A percentile compares a stretch with the other conserved stretches of the same genome.
These are phyloP conservation scores for Pseudopipra pipra DNA, from an alignment of 2,113 vertebrate species.

Conservation along the genomic window DNA sequence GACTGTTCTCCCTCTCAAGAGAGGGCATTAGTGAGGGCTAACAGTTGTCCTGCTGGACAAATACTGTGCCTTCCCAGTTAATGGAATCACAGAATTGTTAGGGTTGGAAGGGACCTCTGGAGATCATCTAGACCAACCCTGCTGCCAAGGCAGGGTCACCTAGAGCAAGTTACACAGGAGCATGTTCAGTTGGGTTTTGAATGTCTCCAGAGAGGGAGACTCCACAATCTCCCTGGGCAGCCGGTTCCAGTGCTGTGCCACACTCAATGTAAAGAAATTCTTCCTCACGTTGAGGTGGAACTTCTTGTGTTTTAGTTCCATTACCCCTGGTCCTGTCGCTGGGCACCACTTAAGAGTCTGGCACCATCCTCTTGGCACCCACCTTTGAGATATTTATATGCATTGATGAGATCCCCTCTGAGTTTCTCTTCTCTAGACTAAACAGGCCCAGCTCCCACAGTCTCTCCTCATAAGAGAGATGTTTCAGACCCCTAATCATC, in stretches of 20 bases:
- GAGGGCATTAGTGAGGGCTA: background rate
- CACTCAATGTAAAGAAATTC: background rate
- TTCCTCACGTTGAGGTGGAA: background rate
- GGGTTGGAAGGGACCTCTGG: background rate
- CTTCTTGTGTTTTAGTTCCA: background rate
- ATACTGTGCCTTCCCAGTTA: too few species aligned
- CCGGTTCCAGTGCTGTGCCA: background rate
- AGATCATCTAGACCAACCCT: background rate
- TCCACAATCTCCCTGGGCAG: background rate
- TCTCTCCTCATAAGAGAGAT: background rate
- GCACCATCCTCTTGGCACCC: background rate
- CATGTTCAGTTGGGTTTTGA: background rate
- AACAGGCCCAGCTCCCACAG: background rate
- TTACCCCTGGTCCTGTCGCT: accelerated
- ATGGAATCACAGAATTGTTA: background rate
- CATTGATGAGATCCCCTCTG: background rate
- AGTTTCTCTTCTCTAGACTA: background rate
- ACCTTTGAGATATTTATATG: background rate
- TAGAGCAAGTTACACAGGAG: background rate
- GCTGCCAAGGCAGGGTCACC: background rate
- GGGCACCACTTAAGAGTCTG: background rate
- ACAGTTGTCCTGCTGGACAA: background rate
- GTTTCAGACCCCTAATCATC: background rate
- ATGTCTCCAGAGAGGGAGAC: background rate
- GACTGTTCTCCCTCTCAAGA: background rate